A percentile compares a stretch with the other conserved stretches of the same genome.
Conservation (phyloP, 1,140 invertebrate species). For the Zaprionus davidi region DNA sequence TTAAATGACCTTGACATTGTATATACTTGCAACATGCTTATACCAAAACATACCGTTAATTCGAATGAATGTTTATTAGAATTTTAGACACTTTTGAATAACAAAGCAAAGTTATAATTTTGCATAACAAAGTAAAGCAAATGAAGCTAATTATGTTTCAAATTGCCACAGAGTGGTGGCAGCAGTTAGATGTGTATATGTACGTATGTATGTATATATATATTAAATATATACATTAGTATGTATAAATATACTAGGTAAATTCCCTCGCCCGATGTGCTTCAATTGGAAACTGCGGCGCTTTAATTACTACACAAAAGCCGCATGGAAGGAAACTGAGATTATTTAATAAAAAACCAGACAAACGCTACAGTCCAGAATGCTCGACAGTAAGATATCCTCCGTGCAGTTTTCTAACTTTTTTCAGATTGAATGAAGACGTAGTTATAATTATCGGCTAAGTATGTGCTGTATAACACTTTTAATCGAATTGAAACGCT, state of each 20-base stretch:
- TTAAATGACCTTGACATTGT: conserved; percentile 50
- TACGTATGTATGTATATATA: no score
- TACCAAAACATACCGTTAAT: neutral
- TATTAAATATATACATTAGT: neutral
- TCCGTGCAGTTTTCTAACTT: no score
- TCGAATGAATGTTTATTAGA: neutral
- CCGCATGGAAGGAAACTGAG: conserved; percentile 28
- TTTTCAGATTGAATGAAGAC: no score
- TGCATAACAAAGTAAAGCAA: neutral
- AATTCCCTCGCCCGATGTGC: neutral
- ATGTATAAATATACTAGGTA: neutral
- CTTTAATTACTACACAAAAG: conserved; percentile 79
- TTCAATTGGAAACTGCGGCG: conserved; percentile 54
- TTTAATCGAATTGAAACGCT: no score
- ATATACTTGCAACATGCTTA: neutral
- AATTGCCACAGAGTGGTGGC: neutral
- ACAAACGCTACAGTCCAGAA: no score
- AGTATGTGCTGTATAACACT: no score
- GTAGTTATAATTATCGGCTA: no score
- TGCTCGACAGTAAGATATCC: no score
- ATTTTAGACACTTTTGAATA: neutral
- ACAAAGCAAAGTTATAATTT: neutral
- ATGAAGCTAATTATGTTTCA: neutral
- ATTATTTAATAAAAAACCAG: conserved; percentile 76
- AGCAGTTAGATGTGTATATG: neutral